These are phyloP conservation scores for Lithophane socia DNA, from an alignment of 2,888 invertebrate genomes.

Conservation along the genomic window DNA sequence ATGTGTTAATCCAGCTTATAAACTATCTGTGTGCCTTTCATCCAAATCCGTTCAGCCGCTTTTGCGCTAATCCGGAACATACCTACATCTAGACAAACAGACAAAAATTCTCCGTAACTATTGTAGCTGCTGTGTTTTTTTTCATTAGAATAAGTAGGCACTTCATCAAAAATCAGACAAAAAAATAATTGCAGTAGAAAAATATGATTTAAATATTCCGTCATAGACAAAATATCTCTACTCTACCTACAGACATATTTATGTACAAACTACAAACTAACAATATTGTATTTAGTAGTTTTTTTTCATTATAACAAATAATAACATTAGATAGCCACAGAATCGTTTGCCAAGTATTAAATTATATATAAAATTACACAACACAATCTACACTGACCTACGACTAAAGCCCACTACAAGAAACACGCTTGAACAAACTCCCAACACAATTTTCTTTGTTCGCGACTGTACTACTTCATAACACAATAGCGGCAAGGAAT, in stretches of 20 bases:
- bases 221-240: not conserved
- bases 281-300: not conserved
- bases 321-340: not conserved
- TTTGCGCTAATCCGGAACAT: not conserved
- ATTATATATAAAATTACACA: slow-evolving; percentile 19
- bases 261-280: not conserved
- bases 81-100: not conserved
- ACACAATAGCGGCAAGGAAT: slow-evolving; percentile 66
- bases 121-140: not conserved
- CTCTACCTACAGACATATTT: not conserved
- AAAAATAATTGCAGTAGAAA: not conserved
- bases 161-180: not conserved
- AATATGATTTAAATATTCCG: not conserved
- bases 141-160: not conserved
- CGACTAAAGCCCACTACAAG: slow-evolving; percentile 27
- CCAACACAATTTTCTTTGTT: slow-evolving; percentile 59
- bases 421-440: slow-evolving; percentile 47
- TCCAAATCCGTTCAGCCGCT: not conserved
- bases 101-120: not conserved
- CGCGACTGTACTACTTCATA: slow-evolving; percentile 50
- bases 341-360: not conserved
- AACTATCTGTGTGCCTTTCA: not conserved
- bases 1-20: too few species aligned
- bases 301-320: not conserved
- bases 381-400: slow-evolving; percentile 20